Evolutionary conservation across 2,113 vertebrate genomes (phyloP).

Genomic region (Lagopus leucura): DNA sequence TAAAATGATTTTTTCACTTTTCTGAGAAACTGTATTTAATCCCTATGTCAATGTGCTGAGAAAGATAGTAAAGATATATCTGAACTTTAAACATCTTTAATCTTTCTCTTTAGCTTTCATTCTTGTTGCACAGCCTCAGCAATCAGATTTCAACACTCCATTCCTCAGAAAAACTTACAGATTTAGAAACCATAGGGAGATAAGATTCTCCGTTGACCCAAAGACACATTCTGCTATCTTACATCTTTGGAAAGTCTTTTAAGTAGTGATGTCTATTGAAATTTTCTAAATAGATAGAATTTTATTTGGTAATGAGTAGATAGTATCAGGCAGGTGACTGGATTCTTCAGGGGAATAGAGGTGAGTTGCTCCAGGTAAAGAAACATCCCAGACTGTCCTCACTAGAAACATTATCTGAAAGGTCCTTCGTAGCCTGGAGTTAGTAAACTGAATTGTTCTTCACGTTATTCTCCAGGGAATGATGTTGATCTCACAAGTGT

Average conservation of each 20-base stretch:
- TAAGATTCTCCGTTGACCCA: conserved; percentile 64
- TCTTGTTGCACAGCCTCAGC: conserved; percentile 70
- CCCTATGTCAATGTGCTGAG: conserved; percentile 68
- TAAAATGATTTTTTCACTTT: conserved; percentile 71
- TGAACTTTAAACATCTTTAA: conserved; percentile 79
- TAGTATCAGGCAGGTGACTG: neutral
- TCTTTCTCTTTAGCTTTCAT: conserved; percentile 75
- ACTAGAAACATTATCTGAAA: neutral
- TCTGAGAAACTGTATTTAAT: conserved; percentile 75
- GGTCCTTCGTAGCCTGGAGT: conserved; percentile 7
- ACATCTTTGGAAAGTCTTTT: conserved; percentile 65
- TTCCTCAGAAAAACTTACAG: conserved; percentile 69
- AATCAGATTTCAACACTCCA: conserved; percentile 74
- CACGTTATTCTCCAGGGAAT: neutral
- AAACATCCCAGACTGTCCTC: neutral
- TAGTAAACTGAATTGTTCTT: conserved; percentile 33
- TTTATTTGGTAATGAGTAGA: conserved; percentile 53
- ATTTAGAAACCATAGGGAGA: conserved; percentile 70
- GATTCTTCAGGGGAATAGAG: neutral
- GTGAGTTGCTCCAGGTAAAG: neutral
- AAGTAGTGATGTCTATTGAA: conserved; percentile 43
- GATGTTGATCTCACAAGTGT: conserved; percentile 25
- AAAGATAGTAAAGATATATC: conserved; percentile 76
- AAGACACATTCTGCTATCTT: conserved; percentile 42
- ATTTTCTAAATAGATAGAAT: conserved; percentile 46